Evolutionary conservation across 2,888 invertebrate genomes (phyloP).

Genomic region (Monochamus alternatus): DNA sequence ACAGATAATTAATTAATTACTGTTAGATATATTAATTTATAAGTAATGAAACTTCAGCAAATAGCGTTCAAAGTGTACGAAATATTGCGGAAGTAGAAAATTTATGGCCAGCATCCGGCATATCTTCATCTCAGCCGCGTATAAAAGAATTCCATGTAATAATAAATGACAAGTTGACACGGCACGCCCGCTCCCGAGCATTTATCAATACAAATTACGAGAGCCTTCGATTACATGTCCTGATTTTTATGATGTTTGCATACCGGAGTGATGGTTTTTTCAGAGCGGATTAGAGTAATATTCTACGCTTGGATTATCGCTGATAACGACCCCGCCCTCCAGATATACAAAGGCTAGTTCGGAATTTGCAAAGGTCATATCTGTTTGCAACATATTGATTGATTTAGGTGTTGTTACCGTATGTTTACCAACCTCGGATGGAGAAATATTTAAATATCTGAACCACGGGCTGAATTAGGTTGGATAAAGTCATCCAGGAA

Average conservation of each 20-base stretch:
- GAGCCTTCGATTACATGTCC: conserved; percentile 39
- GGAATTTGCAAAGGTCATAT: conserved; percentile 62
- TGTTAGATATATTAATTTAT: too few relatives aligned
- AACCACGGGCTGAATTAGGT: conserved; percentile 16
- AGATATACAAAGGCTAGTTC: conserved; percentile 60
- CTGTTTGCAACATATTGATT: conserved; percentile 52
- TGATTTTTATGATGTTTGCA: conserved; percentile 42
- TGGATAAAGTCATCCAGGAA: conserved; percentile 25
- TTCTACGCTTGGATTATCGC: conserved; percentile 46
- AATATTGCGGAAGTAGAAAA: too few relatives aligned
- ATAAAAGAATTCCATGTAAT: conserved; percentile 30
- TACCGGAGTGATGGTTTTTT: conserved; percentile 39
- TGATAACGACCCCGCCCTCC: conserved; percentile 60
- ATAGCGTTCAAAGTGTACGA: too few relatives aligned
- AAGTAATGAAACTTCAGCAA: too few relatives aligned
- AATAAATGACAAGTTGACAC: conserved; percentile 43
- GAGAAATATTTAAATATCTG: conserved; percentile 26
- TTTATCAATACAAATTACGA: conserved; percentile 45
- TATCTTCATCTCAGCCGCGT: conserved; percentile 4
- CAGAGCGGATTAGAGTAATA: conserved; percentile 39
- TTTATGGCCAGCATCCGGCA: background rate
- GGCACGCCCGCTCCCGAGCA: conserved; percentile 41
- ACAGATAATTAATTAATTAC: too few relatives aligned
- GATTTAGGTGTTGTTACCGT: conserved; percentile 47
- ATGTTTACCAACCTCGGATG: conserved; percentile 27